Conservation (phyloP, 2,113 vertebrate genomes). For the Rhineura floridana region DNA sequence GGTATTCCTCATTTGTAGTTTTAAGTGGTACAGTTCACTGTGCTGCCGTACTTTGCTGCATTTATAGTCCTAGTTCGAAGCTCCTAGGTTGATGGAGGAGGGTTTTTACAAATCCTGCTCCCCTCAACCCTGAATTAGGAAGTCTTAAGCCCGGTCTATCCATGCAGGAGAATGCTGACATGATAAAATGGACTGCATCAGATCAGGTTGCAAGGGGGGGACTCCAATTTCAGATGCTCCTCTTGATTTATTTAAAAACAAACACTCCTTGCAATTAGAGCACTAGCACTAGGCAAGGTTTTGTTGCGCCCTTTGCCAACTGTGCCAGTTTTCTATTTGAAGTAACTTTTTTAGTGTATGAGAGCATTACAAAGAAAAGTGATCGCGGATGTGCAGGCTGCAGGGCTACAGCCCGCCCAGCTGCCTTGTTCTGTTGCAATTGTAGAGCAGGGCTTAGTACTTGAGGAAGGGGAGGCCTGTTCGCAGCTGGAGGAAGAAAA, state of each 20-base stretch:
- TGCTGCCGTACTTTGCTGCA: no score
- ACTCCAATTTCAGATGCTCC: neutral
- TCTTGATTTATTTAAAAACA: neutral
- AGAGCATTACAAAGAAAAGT: neutral
- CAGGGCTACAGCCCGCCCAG: neutral
- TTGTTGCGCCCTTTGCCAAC: neutral
- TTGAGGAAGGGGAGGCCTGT: neutral
- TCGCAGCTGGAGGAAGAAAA: neutral
- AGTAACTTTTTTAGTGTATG: neutral
- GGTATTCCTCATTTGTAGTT: no score
- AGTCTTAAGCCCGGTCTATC: neutral
- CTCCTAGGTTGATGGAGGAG: no score
- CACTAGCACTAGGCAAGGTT: neutral
- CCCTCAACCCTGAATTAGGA: no score
- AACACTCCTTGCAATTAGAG: neutral
- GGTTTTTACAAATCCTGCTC: no score
- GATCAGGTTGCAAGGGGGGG: neutral
- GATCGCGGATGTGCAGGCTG: neutral
- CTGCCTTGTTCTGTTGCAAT: no score
- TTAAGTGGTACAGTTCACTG: no score
- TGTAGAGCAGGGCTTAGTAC: neutral
- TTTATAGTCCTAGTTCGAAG: no score
- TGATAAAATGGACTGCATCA: neutral
- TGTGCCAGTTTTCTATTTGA: neutral
- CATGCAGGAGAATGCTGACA: neutral